These are phyloP conservation scores for Cololabis saira DNA, from an alignment of 2,113 vertebrate genomes.

Conservation along the genomic window DNA sequence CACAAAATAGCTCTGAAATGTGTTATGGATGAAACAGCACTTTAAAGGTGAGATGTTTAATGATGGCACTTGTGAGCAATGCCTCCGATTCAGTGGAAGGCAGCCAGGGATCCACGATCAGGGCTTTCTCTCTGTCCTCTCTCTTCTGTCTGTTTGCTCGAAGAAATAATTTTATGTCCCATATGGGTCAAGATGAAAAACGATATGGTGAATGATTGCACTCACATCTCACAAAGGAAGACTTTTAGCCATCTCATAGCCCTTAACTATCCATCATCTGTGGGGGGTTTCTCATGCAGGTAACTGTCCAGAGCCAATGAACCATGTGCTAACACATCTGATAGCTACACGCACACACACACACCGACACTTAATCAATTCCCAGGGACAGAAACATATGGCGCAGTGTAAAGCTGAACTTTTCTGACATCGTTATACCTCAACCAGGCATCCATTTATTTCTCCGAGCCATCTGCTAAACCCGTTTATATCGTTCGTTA, in stretches of 20 bases:
- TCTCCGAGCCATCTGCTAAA: slow-evolving; percentile 64
- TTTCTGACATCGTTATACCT: slow-evolving; percentile 52
- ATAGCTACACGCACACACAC: slow-evolving; percentile 18
- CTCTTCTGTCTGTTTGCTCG: slow-evolving; percentile 35
- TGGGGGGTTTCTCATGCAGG: slow-evolving; percentile 26
- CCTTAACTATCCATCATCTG: slow-evolving; percentile 57
- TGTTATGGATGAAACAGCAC: slow-evolving; percentile 64
- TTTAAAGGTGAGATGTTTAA: slow-evolving; percentile 62
- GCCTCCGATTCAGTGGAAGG: slow-evolving; percentile 62
- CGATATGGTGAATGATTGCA: slow-evolving; percentile 40
- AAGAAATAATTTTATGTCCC: slow-evolving; percentile 46
- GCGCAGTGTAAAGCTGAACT: slow-evolving; percentile 44
- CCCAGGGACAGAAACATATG: slow-evolving; percentile 60
- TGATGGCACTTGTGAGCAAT: slow-evolving; percentile 68
- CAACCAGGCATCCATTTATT: slow-evolving; percentile 40
- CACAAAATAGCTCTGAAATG: slow-evolving; percentile 58
- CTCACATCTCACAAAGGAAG: slow-evolving; percentile 50
- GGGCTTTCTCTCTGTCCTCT: slow-evolving; percentile 38
- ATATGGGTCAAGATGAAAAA: slow-evolving; percentile 58
- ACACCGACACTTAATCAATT: slow-evolving; percentile 6
- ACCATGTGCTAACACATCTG: slow-evolving; percentile 9
- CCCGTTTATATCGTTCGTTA: slow-evolving; percentile 41
- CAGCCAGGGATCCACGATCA: slow-evolving; percentile 51
- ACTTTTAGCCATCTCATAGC: slow-evolving; percentile 37
- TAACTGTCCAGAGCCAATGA: slow-evolving; percentile 36